Evolutionary conservation across 2,113 vertebrate genomes (phyloP), one percentile per base, ranked within the genome.

Genomic region (Nothobranchius furzeri): DNA sequence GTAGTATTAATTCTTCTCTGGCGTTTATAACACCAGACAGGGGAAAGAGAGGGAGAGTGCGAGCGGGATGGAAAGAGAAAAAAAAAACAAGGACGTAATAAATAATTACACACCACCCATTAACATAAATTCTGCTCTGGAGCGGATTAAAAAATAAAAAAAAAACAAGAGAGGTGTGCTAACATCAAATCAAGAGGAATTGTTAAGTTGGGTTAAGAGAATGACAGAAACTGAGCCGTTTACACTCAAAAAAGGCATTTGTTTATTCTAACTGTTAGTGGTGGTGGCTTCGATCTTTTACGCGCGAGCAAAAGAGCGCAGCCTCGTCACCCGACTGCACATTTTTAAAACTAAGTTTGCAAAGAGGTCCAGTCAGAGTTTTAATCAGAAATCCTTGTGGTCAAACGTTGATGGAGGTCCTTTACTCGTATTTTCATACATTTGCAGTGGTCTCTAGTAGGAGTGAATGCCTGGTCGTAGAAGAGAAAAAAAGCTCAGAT

Each of bases 151-250:
- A 30, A 60, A 86, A 81, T 75, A 37, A 69, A 30, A 60, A 86
- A 81, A 77, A 1, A 51, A n/a, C n/a, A n/a, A 35, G 35, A 52
- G 54, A 77, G 70, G 75, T 1, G 35, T 37, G 49, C 75, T 77
- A 54, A 78, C 86, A 78, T 85, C 50, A 58, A 78, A 86, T 83
- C 71, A 81, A 78, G 46, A 72, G 54, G 36, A 36, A 40, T 56
- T 83, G 83, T 75, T 69, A 76, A 53, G 61, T 71, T 74, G 20
- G 40, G 83, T 85, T 83, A 83, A 45, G n/a, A 45, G 9, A 40
- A 40, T 30, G 30, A 46, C 52, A 49, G 6, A 62, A 37, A 49
- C 35, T 17, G 24, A 64, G 62, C 17, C 47, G 42, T 54, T 12
- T 30, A 49, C 62, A 68, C 5, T 1, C 9, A 40, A 75, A 78